Evolutionary conservation across 2,888 invertebrate species (phyloP).

Genomic region (Drosophila nigricruria): DNA sequence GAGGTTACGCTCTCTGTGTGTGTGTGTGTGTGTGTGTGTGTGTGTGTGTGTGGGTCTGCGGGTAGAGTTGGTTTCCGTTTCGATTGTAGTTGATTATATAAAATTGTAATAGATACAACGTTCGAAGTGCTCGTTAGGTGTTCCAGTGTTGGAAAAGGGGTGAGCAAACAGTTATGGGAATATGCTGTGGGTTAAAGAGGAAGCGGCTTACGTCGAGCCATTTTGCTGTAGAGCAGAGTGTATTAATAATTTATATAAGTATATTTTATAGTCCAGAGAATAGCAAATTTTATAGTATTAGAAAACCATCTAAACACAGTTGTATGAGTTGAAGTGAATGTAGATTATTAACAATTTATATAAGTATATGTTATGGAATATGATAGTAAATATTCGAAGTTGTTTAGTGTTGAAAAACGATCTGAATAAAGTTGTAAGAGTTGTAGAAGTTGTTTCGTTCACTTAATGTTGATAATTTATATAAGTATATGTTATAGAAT

Average conservation of each 20-base stretch:
- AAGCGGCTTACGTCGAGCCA: not conserved
- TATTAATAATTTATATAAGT: not conserved
- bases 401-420: not conserved
- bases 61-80: not conserved
- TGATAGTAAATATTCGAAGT: not conserved
- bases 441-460: no score
- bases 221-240: no score
- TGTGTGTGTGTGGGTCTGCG: conserved; percentile 1
- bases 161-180: not conserved
- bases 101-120: conserved; percentile 11
- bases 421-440: not conserved
- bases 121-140: conserved; percentile 2
- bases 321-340: no score
- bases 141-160: not conserved
- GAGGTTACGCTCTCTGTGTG: not conserved
- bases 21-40: not conserved
- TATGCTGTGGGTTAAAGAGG: not conserved
- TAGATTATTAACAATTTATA: no score
- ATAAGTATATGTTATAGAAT: no score
- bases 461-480: no score
- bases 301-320: no score
- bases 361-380: not conserved
- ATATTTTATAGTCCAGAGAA: no score
- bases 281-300: no score
- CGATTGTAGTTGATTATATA: conserved; percentile 1